Base-by-base conservation (phyloP, 2,113 vertebrate species). In the Edolisoma coerulescens region DNA sequence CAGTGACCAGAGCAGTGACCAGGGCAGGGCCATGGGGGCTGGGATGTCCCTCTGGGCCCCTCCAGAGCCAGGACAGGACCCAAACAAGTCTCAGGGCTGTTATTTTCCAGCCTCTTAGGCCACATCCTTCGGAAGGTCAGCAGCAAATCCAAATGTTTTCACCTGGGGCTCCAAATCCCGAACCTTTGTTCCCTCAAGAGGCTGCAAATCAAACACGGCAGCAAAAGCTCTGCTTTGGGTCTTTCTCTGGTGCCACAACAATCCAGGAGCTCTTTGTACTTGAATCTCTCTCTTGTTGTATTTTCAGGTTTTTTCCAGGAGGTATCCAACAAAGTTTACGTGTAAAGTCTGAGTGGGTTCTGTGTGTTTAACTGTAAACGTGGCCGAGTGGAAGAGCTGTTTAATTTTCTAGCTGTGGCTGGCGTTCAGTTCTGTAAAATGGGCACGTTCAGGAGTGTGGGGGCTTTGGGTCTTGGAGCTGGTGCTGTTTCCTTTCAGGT, bases 281-380 rank as follows among this genome's bases (percentile, higher is more conserved):
- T 92, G 93, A 97, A 89, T 82, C 12, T 13, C 70, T 82, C 27
- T 0, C 11, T n/a, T n/a, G 6, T 8, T 74, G 49, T 37, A 14
- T n/a, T 78, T 67, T 33, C 21, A 23, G n/a, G n/a, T n/a, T 52
- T 28, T 42, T 35, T 57, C 20, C 8, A 8, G 42, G 82, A 47
- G 60, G 24, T 26, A 17, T 20, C 73, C 24, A 27, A 23, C 75
- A 9, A 90, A 92, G 96, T 97, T 97, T 97, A 97, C 96, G 91
- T 78, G 89, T n/a, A 47, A 71, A 67, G 90, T 80, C 80, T 49
- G 89, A 56, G 88, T 52, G 90, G 71, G 28, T 81, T 82, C 56
- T 52, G 47, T 88, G 64, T 94, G 94, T 97, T 91, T 95, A 95
- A 97, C 50, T 95, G 85, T 90, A 87, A 80, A 89, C 75, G 65